Percentiles rank a stretch among this genome's conserved stretches.
Evolutionary conservation across 2,888 invertebrate species (phyloP).

Genomic region (Drosophila birchii): DNA sequence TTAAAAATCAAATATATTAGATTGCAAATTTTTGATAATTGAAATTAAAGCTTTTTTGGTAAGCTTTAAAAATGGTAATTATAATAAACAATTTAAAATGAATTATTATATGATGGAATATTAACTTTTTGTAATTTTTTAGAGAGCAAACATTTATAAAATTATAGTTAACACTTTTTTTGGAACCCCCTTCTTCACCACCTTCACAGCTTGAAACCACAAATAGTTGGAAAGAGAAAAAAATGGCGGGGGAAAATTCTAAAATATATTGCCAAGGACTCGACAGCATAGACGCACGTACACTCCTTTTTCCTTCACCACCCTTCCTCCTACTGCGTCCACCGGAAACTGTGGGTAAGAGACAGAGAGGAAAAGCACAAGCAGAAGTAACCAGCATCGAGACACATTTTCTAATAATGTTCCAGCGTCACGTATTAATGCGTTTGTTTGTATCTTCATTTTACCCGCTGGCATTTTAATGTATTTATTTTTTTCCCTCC

Average conservation of each 20-base stretch:
- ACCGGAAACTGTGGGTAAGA: conserved; percentile 21
- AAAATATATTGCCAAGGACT: conserved; percentile 70
- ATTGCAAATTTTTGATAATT: not conserved
- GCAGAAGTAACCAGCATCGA: conserved; percentile 71
- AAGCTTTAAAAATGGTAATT: not conserved
- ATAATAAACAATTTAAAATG: not conserved
- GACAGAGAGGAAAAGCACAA: conserved; percentile 2
- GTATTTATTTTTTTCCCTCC: conserved; percentile 72
- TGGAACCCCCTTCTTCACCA: not conserved
- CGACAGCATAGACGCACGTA: conserved; percentile 68
- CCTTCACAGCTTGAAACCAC: conserved; percentile 19
- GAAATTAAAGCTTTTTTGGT: not conserved
- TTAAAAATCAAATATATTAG: not conserved
- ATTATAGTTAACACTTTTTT: not conserved
- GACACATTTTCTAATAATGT: conserved; percentile 81
- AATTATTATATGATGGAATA: too few relatives aligned
- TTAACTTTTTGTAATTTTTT: too few relatives aligned
- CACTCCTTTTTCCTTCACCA: conserved; percentile 8
- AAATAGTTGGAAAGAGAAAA: conserved; percentile 56
- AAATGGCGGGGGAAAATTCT: conserved; percentile 50
- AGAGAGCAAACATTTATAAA: not conserved
- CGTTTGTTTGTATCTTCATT: conserved; percentile 83
- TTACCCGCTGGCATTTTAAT: conserved; percentile 83
- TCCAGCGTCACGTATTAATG: conserved; percentile 83
- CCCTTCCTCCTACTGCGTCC: not conserved